Evolutionary conservation across 2,888 invertebrate species (phyloP).

Genomic region (Tenthredo notha): DNA sequence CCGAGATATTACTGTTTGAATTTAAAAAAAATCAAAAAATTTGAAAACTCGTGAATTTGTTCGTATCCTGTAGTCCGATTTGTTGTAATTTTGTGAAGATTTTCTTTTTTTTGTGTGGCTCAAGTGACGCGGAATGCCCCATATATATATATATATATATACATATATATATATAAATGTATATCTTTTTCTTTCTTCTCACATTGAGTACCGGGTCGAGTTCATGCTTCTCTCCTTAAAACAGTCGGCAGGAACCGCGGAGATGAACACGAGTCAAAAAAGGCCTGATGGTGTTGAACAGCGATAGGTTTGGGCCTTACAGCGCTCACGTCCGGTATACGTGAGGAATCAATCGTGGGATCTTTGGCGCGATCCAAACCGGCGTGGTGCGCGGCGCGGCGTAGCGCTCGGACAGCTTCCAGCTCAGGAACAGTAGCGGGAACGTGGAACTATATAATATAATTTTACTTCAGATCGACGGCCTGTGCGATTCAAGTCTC

Average conservation of each 20-base stretch:
- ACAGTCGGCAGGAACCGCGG: constrained; percentile 38
- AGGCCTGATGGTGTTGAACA: constrained; percentile 49
- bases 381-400: not conserved
- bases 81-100: too few species aligned
- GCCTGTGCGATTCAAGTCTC: constrained; percentile 58
- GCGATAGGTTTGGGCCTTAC: constrained; percentile 65
- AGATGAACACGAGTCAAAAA: constrained; percentile 47
- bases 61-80: too few species aligned
- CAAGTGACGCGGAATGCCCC: too few species aligned
- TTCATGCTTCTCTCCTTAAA: not conserved
- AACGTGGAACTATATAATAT: constrained; percentile 32
- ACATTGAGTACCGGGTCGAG: constrained; percentile 7
- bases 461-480: constrained; percentile 37
- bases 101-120: too few species aligned
- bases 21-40: too few species aligned
- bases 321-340: constrained; percentile 67
- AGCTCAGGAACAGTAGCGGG: constrained; percentile 35
- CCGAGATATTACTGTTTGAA: too few species aligned
- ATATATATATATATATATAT: too few species aligned
- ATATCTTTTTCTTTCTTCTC: not conserved
- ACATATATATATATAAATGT: not conserved
- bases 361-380: constrained; percentile 55
- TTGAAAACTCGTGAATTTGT: too few species aligned
- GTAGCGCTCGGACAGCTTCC: not conserved
- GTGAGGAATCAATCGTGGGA: constrained; percentile 69